Evolutionary conservation across 2,113 vertebrate genomes (phyloP), one percentile per base, ranked within the genome.

Genomic region (Trogon melanurus): DNA sequence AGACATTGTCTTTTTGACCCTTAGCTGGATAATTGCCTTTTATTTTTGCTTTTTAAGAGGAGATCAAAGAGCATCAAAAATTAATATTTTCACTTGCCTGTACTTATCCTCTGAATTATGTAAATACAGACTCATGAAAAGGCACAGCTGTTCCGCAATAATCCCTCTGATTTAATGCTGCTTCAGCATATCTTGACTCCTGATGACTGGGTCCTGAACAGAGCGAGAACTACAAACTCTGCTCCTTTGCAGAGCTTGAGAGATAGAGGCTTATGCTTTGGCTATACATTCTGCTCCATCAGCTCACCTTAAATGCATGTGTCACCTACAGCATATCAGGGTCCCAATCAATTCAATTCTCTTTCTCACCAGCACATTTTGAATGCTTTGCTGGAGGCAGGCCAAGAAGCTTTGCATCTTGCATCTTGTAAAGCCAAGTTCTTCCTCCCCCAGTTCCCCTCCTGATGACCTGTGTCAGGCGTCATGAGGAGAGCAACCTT

Each of bases 21-120:
- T 66, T 70, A 71, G 22, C 19, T 36, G 32, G 26, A 69, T 78
- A 34, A 61, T 30, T 85, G 45, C 41, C 65, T 73, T 92, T 75
- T 86, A 41, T 50, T 74, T 66, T 79, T 81, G 17, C 21, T 61
- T 89, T 94, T 89, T 53, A 87, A 57, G 20, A 85, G 21, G 30
- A 92, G 62, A 88, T 91, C 54, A 92, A 89, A 95, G 67, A 84
- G 54, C 30, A 57, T 74, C 75, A 76, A 94, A 91, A 88, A 47
- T 3, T 48, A 45, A 12, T 74, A 83, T 91, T 93, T 93, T 90
- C 45, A 48, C 58, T 93, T 89, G 61, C 10, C 66, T 41, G 11
- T 91, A 54, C 54, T 86, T 89, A 89, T 34, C 61, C 61, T 88
- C 89, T 96, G 53, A 95, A 75, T 71, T 74, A 71, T 65, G 27